These are phyloP conservation scores for Ophion ellenae DNA, from an alignment of 2,888 invertebrate species.

Conservation along the genomic window DNA sequence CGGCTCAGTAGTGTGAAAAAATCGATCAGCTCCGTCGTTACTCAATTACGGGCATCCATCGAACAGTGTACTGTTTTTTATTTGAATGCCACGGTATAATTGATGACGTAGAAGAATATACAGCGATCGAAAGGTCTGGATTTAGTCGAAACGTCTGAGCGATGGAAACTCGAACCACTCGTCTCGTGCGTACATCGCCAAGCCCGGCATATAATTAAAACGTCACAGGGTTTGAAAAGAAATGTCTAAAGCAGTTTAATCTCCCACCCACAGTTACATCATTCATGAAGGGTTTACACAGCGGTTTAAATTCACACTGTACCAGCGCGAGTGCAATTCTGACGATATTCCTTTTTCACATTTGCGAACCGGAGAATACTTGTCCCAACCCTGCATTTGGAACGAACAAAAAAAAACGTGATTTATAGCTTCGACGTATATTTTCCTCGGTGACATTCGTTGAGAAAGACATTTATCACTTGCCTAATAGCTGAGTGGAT, in stretches of 20 bases:
- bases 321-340: conserved; percentile 5
- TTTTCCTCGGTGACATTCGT: conserved; percentile 7
- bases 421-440: conserved; percentile 35
- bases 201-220: not conserved
- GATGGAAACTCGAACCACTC: conserved; percentile 1
- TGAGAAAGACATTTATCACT: conserved; percentile 50
- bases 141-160: conserved; percentile 1
- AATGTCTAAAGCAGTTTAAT: not conserved
- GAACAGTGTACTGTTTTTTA: not conserved
- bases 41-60: not conserved
- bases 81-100: not conserved
- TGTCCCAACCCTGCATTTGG: not conserved
- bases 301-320: not conserved
- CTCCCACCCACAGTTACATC: not conserved
- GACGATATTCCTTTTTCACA: not conserved
- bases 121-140: not conserved
- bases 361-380: not conserved
- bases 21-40: no score
- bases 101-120: not conserved
- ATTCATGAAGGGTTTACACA: conserved; percentile 19
- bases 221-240: conserved; percentile 7
- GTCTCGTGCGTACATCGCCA: conserved; percentile 8
- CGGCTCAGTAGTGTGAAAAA: no score
- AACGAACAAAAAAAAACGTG: conserved; percentile 14
- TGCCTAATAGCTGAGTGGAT: conserved; percentile 38